phyloP scores from a whole-genome alignment of 2,888 invertebrate genomes.

The Ormyrus nitidulus region DNA sequence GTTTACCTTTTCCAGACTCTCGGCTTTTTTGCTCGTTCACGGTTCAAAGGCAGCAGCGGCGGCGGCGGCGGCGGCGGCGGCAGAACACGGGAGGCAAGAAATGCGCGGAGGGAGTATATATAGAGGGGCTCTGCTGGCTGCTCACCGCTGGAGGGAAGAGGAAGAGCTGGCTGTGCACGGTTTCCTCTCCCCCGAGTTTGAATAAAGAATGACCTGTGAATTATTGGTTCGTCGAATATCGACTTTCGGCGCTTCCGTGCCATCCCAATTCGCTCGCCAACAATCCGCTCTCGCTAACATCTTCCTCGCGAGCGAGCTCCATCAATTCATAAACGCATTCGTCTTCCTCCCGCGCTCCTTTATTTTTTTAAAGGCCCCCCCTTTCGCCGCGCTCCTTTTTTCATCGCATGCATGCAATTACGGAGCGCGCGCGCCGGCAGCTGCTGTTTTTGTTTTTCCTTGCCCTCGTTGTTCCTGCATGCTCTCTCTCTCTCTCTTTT shows the following conservation, averaged over 20 bases:
- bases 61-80: neutral
- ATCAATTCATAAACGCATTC: slow-evolving; percentile 51
- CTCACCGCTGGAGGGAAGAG: neutral
- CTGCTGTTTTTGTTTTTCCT: neutral
- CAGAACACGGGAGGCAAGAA: neutral
- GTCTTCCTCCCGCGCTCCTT: slow-evolving; percentile 31
- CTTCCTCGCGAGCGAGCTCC: slow-evolving; percentile 10
- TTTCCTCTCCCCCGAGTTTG: slow-evolving; percentile 49
- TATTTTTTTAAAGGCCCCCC: slow-evolving; percentile 7
- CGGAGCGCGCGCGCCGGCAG: too few relatives aligned
- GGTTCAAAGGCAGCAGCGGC: slow-evolving; percentile 11
- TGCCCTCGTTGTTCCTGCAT: neutral
- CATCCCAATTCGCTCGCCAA: slow-evolving; percentile 27
- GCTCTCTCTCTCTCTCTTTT: neutral
- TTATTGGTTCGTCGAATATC: slow-evolving; percentile 61
- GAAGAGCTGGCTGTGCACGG: neutral
- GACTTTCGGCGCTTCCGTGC: slow-evolving; percentile 54
- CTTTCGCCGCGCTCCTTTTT: neutral
- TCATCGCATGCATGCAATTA: neutral
- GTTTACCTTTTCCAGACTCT: slow-evolving; percentile 22
- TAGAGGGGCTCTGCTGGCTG: neutral
- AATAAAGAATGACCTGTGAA: slow-evolving; percentile 62
- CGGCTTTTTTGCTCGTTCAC: neutral
- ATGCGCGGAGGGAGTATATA: neutral
- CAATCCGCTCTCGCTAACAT: slow-evolving; percentile 40